A percentile compares a stretch with the other conserved stretches of the same genome.
Evolutionary conservation across 2,888 invertebrate genomes (phyloP).

Genomic region (Macrophya annulata): DNA sequence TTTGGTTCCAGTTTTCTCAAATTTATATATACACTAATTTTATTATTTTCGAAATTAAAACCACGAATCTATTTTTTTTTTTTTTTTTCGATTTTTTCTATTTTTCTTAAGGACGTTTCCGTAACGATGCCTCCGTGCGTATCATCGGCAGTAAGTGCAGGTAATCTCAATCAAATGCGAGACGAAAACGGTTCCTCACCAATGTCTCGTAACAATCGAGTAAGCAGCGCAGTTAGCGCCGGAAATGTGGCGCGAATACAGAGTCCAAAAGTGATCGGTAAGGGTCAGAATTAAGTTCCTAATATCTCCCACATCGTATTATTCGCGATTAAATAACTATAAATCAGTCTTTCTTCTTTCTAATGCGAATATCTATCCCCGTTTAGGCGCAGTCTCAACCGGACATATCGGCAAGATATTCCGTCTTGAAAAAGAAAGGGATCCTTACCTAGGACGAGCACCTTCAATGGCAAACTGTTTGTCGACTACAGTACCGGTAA

Average conservation of each 20-base stretch:
- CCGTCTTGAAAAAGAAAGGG: slow-evolving; percentile 65
- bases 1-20: not conserved
- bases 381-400: slow-evolving; percentile 72
- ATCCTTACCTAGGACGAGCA: slow-evolving; percentile 72
- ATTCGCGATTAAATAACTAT: not conserved
- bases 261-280: slow-evolving; percentile 71
- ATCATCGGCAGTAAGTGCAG: slow-evolving; percentile 74
- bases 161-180: slow-evolving; percentile 74
- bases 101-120: slow-evolving; percentile 43
- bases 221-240: slow-evolving; percentile 72
- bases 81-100: not conserved
- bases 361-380: not conserved
- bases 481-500: slow-evolving; percentile 86
- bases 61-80: too few species aligned
- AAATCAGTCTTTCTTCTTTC: too few species aligned
- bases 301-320: not conserved
- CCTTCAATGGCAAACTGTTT: slow-evolving; percentile 82
- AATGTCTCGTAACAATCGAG: slow-evolving; percentile 66
- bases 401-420: slow-evolving; percentile 72
- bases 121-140: slow-evolving; percentile 72
- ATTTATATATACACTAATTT: not conserved
- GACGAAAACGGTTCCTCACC: slow-evolving; percentile 43
- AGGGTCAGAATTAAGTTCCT: slow-evolving; percentile 50
- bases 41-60: not conserved
- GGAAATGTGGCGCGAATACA: slow-evolving; percentile 74